phyloP scores from a whole-genome alignment of 2,113 vertebrate species.

The Saccopteryx leptura region DNA sequence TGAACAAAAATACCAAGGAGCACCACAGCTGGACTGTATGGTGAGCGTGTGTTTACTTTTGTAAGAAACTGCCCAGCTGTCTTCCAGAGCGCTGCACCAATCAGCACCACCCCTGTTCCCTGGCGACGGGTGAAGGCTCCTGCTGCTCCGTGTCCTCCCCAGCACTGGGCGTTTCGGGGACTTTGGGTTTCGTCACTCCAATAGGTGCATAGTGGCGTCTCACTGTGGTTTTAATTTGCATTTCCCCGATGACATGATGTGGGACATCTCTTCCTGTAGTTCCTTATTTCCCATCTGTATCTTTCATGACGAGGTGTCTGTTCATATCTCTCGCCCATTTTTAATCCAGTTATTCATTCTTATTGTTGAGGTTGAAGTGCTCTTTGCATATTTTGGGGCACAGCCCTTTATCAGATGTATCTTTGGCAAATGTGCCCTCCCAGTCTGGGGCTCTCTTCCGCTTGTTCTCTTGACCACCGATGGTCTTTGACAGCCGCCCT shows the following conservation, averaged over 20 bases:
- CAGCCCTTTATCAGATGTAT: neutral
- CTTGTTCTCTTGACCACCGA: neutral
- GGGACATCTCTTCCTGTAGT: no score
- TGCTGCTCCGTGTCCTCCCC: neutral
- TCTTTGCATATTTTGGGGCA: neutral
- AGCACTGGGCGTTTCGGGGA: neutral
- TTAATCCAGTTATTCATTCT: neutral
- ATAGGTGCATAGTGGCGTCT: no score
- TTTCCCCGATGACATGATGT: neutral
- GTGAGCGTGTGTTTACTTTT: neutral
- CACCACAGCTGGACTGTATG: fast-evolving
- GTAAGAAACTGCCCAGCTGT: neutral
- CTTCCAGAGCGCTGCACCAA: neutral
- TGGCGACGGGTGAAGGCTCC: neutral
- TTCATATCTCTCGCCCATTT: neutral
- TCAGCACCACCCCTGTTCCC: no score
- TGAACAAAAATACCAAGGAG: no score
- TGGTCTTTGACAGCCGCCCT: neutral
- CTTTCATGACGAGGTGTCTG: neutral
- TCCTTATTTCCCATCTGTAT: neutral
- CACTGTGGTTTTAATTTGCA: no score
- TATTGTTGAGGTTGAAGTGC: neutral
- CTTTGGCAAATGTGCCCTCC: neutral
- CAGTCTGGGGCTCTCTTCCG: neutral
- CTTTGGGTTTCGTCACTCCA: neutral